Evolutionary conservation across 2,797 vertebrate genomes (phyloP), one percentile per base, ranked within the genome.

Genomic region (Cuculus canorus): DNA sequence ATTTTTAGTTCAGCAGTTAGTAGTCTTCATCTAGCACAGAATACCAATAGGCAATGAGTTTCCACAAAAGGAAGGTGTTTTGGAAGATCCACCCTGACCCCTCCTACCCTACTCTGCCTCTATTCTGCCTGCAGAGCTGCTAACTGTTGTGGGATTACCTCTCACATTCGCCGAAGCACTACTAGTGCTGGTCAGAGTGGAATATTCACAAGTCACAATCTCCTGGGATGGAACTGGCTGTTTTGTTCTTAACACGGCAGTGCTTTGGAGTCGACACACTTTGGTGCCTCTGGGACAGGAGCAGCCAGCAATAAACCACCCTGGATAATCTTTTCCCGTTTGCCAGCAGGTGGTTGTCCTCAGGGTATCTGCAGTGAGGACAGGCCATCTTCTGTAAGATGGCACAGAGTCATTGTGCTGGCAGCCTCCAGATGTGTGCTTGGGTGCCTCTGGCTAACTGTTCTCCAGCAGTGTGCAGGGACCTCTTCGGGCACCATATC

Each of bases 1-100:
- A 68, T 95, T 93, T 92, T 93, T 52, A 66, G 65, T 94, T 90
- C 72, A 65, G 75, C 37, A 82, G 63, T 50, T 76, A 77, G 63
- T 60, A 63, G 64, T 72, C 90, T 54, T 68, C 50, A 10, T 75
- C 52, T 88, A 32, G 37, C 0, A 0, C 39, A 53, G 73, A 90
- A 79, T 80, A 78, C 41, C 45, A 78, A 68, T 39, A 60, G 19
- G 15, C 7, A 73, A 64, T 80, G 12, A 71, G 41, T 80, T 88
- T 90, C 41, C 50, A 79, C n/a, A 21, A 53, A 69, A 92, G 27
- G 17, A 71, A 73, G 66, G 37, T 68, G 35, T 82, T 93, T 83
- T 43, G 37, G 43, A 76, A 93, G 33, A 45, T 66, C 37, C 32
- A 18, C 43, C 5, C 48, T 45, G 30, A 59, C 12, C 13, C 25